Conservation (phyloP, 2,888 invertebrate genomes). For the Cheilosia pagana region DNA sequence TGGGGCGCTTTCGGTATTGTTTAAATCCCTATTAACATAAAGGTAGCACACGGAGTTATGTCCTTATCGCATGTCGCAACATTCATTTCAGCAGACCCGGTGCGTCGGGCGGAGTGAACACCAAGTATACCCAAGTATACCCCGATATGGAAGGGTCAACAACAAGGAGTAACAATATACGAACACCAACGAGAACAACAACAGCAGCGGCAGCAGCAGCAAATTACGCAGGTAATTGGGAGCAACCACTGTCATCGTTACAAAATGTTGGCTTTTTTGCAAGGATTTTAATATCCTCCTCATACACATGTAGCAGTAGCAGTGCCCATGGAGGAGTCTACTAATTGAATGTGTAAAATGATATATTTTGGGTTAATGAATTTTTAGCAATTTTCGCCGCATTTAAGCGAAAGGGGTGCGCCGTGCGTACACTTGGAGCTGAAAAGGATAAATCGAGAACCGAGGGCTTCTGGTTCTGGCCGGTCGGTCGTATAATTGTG, state of each 20-base stretch:
- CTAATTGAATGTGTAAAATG: conserved; percentile 75
- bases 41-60: conserved; percentile 53
- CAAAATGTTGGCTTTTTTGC: conserved; percentile 45
- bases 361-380: conserved; percentile 75
- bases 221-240: conserved; percentile 75
- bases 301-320: conserved; percentile 23
- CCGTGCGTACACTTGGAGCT: background rate
- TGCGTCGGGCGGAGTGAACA: conserved; percentile 9
- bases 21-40: conserved; percentile 73
- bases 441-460: conserved; percentile 3
- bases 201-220: conserved; percentile 51
- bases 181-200: conserved; percentile 46
- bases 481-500: conserved; percentile 31
- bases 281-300: conserved; percentile 63
- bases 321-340: conserved; percentile 34
- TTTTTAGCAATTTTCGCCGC: conserved; percentile 67
- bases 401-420: conserved; percentile 18
- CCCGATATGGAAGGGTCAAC: conserved; percentile 53
- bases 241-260: conserved; percentile 71
- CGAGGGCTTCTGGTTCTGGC: conserved; percentile 19
- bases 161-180: conserved; percentile 36
- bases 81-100: conserved; percentile 38
- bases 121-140: conserved; percentile 44
- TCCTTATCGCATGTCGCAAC: conserved; percentile 57
- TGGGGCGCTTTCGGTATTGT: conserved; percentile 69